Conservation (phyloP, 2,797 vertebrate genomes). For the Danio albolineatus region DNA sequence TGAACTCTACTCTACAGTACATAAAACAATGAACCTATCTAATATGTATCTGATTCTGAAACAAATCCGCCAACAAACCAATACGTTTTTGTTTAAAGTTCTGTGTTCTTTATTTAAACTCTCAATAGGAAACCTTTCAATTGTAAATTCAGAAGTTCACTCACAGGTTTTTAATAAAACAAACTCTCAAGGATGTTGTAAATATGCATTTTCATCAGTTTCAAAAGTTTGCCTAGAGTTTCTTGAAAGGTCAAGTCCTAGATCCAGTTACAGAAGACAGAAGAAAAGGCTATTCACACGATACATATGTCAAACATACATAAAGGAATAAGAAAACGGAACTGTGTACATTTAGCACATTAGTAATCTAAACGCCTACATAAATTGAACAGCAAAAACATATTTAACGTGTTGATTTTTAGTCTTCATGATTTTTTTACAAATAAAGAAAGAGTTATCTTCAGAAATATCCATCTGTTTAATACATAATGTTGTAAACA, state of each 20-base stretch:
- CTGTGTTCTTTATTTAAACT: background rate
- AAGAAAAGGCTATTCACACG: background rate
- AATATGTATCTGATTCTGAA: too few relatives aligned
- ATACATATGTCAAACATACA: background rate
- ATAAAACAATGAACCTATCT: too few relatives aligned
- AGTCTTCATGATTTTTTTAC: background rate
- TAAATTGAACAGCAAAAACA: background rate
- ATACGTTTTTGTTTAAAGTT: background rate
- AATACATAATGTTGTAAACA: background rate
- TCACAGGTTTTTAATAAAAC: background rate
- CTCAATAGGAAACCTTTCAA: background rate
- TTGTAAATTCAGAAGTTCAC: background rate
- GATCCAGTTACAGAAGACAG: background rate
- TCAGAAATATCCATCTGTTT: background rate
- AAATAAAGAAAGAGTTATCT: background rate
- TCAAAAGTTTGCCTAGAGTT: too few relatives aligned
- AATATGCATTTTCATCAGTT: background rate
- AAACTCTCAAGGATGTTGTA: background rate
- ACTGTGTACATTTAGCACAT: background rate
- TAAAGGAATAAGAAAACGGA: background rate
- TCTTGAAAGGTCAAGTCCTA: too few relatives aligned
- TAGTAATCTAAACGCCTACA: background rate
- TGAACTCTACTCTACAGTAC: too few relatives aligned
- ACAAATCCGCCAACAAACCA: background rate
- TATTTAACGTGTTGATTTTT: too few relatives aligned